Conservation (phyloP, 35 echinoderm and acorn worm species). For the Diadema setosum region DNA sequence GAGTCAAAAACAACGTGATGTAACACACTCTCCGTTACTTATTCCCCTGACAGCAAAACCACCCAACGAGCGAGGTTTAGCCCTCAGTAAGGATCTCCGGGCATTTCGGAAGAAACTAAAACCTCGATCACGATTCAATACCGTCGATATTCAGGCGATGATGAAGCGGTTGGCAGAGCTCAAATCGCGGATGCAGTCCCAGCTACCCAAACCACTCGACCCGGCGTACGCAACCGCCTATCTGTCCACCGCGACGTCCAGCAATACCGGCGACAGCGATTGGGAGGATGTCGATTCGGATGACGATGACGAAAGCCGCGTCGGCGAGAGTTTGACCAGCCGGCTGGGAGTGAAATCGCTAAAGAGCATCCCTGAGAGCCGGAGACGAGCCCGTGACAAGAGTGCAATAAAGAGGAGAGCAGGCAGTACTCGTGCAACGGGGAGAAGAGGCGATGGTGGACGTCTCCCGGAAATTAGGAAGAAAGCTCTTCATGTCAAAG, state of each 20-base stretch:
- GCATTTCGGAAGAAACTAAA: constrained; percentile 49
- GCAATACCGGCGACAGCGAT: neutral
- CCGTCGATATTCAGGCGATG: constrained; percentile 33
- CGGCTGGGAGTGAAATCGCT: neutral
- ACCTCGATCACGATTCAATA: constrained; percentile 53
- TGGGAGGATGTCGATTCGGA: neutral
- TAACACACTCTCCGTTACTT: neutral
- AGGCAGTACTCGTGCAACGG: neutral
- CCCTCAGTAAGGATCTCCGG: constrained; percentile 22
- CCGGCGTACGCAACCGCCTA: neutral
- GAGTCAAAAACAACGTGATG: neutral
- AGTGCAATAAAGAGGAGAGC: neutral
- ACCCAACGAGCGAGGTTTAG: neutral
- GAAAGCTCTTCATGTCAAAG: neutral
- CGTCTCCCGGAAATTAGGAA: neutral
- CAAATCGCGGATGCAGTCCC: neutral
- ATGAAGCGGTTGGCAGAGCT: constrained; percentile 16
- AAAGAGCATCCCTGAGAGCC: neutral
- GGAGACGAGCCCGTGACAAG: neutral
- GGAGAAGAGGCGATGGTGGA: neutral
- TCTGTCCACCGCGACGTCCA: neutral
- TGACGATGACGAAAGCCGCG: neutral
- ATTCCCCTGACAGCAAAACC: neutral
- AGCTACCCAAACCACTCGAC: neutral
- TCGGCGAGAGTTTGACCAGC: neutral